A percentile compares a stretch with the other conserved stretches of the same genome.
These are phyloP conservation scores for Zoroaster sp. DNA, from an alignment of 53 echinoderm and acorn worm genomes.

Conservation along the genomic window DNA sequence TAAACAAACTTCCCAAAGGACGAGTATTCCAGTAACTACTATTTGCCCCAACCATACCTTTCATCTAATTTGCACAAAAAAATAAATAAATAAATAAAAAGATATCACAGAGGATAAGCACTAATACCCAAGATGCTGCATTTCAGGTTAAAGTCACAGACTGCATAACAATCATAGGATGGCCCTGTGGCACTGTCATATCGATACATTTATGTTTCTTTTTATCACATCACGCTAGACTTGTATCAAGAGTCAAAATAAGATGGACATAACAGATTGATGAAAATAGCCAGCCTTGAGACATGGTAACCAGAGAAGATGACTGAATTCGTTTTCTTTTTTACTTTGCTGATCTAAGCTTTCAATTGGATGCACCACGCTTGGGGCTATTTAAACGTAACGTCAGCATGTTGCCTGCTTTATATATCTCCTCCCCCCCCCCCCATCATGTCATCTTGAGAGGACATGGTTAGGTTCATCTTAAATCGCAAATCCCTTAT, in stretches of 20 bases:
- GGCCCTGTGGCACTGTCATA: slow-evolving; percentile 17
- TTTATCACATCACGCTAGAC: slow-evolving; percentile 35
- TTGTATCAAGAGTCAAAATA: slow-evolving; percentile 36
- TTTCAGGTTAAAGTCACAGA: background rate
- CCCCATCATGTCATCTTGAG: too few species aligned
- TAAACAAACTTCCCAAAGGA: background rate
- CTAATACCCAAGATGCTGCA: background rate
- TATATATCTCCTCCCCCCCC: background rate
- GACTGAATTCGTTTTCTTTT: background rate
- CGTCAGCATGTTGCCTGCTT: slow-evolving; percentile 26
- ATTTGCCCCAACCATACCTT: background rate
- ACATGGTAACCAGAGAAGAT: slow-evolving; percentile 10
- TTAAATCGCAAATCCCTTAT: background rate
- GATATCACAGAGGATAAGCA: background rate
- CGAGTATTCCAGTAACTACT: background rate
- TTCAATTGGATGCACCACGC: background rate
- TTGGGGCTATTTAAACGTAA: slow-evolving; percentile 38
- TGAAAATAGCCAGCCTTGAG: slow-evolving; percentile 19
- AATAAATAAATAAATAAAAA: background rate
- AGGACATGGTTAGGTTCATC: background rate
- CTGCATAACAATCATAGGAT: slow-evolving; percentile 11
- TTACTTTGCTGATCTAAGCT: background rate
- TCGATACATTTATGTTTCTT: slow-evolving; percentile 13
- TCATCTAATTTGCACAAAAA: background rate
- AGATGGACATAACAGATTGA: slow-evolving; percentile 18